Base-by-base conservation (phyloP, 2,888 invertebrate genomes). In the Diachrysia chrysitis region DNA sequence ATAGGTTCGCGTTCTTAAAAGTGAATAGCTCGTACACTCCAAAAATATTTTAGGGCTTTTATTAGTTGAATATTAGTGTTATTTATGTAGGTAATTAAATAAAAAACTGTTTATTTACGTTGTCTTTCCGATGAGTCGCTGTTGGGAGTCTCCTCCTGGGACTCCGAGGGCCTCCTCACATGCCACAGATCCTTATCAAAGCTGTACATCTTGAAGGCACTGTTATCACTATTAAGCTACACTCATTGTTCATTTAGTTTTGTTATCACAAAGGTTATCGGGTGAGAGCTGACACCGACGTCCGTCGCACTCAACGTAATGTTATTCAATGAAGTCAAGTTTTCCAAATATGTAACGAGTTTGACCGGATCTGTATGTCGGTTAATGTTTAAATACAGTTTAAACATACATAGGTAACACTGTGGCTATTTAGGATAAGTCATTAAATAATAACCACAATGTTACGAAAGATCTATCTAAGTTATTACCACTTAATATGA, bases 161-260 rank as follows among this genome's bases (percentile, higher is more conserved):
- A 77, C 77, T 91, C 90, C 46, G 90, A 90, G 19, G 92, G 88
- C 37, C 87, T 84, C 62, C 92, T 86, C 73, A 95, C 95, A 76
- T 95, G 95, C 95, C 95, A 95, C 74, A 95, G 79, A 76, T 95
- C 95, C 79, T 92, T 93, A 81, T 95, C 95, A 77, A 95, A 95
- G 82, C 95, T 95, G 73, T 92, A 95, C 95, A 95, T 95, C 64
- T 72, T 82, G 76, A 74, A 76, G 73, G 63, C 76, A 80, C 78
- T 67, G 37, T 53, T 63, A 57, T 63, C 63, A 74, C 69, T 72
- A 54, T 69, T 53, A 71, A 23, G 35, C 55, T 69, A 56, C 73
- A 79, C 76, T 32, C 64, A 75, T 66, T 57, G 58, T 37, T 56
- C 61, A 23, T n/a, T 21, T 66, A 51, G 65, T 67, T 60, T 76